These are phyloP conservation scores for Semaprochilodus insignis DNA, from an alignment of 2,797 vertebrate species.

Conservation along the genomic window DNA sequence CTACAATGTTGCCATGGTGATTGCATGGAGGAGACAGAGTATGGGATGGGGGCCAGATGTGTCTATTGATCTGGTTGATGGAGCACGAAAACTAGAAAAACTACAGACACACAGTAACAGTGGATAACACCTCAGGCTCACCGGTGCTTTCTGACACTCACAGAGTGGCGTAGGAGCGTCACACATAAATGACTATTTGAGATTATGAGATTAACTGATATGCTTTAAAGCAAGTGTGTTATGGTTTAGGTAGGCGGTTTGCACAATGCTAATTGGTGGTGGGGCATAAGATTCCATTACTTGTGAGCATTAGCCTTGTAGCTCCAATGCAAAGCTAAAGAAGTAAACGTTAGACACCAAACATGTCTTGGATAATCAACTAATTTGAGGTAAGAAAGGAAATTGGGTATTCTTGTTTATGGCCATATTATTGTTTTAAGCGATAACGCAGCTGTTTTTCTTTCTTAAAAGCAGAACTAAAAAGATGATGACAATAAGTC, in stretches of 20 bases:
- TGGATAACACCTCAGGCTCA: background rate
- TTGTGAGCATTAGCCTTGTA: background rate
- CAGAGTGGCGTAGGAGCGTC: too few species aligned
- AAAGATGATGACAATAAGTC: background rate
- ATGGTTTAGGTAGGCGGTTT: background rate
- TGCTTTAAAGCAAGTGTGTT: background rate
- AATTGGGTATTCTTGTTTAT: too few species aligned
- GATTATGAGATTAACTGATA: background rate
- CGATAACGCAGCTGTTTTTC: background rate
- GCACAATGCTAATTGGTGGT: too few species aligned
- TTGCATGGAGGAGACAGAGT: constrained; percentile 37
- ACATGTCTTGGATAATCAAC: background rate
- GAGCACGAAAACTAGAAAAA: constrained; percentile 7
- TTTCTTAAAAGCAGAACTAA: background rate
- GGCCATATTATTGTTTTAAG: too few species aligned
- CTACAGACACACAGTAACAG: background rate
- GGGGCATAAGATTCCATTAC: too few species aligned
- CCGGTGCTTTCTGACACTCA: background rate
- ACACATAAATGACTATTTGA: background rate
- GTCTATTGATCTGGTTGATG: constrained; percentile 26
- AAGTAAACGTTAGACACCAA: background rate
- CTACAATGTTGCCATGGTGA: constrained; percentile 57
- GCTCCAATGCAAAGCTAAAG: background rate
- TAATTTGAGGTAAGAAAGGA: background rate
- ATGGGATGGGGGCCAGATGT: constrained; percentile 27